phyloP scores from a whole-genome alignment of 2,888 invertebrate genomes.

The Drosophila nr. perissopoda region DNA sequence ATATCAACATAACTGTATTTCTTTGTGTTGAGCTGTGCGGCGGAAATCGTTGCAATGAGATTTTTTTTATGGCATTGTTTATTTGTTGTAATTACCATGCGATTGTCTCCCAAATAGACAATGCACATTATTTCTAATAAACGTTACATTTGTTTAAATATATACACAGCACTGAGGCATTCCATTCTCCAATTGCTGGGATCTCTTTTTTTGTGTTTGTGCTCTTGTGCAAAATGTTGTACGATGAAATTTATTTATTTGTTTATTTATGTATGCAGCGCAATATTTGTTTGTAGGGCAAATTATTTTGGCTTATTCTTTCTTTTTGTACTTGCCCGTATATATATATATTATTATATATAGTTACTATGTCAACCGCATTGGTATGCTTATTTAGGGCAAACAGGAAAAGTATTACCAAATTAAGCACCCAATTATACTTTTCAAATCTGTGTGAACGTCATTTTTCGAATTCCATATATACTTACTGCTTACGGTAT shows the following conservation, averaged over 20 bases:
- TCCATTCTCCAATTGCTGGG: constrained; percentile 21
- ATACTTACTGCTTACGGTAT: constrained; percentile 7
- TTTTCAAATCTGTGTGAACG: constrained; percentile 8
- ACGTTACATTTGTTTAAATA: constrained; percentile 29
- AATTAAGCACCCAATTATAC: constrained; percentile 10
- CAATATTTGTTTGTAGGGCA: constrained; percentile 15
- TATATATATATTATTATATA: constrained; percentile 3
- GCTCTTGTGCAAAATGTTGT: background rate
- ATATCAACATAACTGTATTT: constrained; percentile 25
- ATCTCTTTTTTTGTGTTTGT: constrained; percentile 6
- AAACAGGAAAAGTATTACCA: constrained; percentile 38
- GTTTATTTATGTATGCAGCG: background rate
- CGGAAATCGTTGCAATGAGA: constrained; percentile 75
- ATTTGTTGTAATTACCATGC: constrained; percentile 42
- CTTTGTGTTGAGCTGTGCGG: constrained; percentile 53
- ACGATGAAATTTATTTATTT: background rate
- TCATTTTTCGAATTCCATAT: constrained; percentile 12
- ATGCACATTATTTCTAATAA: constrained; percentile 40
- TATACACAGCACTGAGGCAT: constrained; percentile 6
- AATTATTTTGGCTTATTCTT: constrained; percentile 20
- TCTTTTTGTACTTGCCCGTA: constrained; percentile 6
- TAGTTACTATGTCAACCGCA: constrained; percentile 65
- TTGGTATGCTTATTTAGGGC: constrained; percentile 44
- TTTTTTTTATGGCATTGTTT: constrained; percentile 74
- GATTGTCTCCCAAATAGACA: constrained; percentile 56